A percentile compares a stretch with the other conserved stretches of the same genome.
phyloP scores from a whole-genome alignment of 2,113 vertebrate species.

The Shinisaurus crocodilurus region DNA sequence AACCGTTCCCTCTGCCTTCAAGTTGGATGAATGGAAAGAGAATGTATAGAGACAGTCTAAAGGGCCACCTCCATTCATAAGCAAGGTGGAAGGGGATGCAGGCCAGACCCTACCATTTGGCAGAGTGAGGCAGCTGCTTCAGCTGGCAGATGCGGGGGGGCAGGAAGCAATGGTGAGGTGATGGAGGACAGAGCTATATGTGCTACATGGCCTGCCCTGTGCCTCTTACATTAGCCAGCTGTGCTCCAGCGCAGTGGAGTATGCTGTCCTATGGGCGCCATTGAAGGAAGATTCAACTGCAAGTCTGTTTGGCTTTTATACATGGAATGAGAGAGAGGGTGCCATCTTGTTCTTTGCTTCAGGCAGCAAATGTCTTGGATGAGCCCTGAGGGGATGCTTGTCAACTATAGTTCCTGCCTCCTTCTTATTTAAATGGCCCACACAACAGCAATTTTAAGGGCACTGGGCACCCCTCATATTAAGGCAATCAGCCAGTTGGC shows the following conservation, averaged over 20 bases:
- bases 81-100: background rate
- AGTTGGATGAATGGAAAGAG: background rate
- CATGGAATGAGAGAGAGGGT: background rate
- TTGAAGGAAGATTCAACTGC: too few relatives aligned
- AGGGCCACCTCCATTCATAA: background rate
- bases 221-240: too few relatives aligned
- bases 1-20: background rate
- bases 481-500: background rate
- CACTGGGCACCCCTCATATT: background rate
- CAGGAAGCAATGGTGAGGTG: too few relatives aligned
- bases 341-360: too few relatives aligned
- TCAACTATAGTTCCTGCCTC: background rate
- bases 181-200: too few relatives aligned
- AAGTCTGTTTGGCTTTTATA: too few relatives aligned
- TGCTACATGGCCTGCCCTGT: too few relatives aligned
- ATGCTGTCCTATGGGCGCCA: too few relatives aligned
- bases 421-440: background rate
- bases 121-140: too few relatives aligned
- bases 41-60: background rate
- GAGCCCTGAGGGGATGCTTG: background rate
- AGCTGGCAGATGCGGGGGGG: too few relatives aligned
- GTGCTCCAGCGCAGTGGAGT: background rate
- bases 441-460: background rate
- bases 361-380: too few relatives aligned
- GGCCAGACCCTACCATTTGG: too few relatives aligned